Percentiles rank a stretch among this genome's conserved stretches.
phyloP scores from a whole-genome alignment of 2,888 invertebrate genomes.

The Linnaemya vulpina region DNA sequence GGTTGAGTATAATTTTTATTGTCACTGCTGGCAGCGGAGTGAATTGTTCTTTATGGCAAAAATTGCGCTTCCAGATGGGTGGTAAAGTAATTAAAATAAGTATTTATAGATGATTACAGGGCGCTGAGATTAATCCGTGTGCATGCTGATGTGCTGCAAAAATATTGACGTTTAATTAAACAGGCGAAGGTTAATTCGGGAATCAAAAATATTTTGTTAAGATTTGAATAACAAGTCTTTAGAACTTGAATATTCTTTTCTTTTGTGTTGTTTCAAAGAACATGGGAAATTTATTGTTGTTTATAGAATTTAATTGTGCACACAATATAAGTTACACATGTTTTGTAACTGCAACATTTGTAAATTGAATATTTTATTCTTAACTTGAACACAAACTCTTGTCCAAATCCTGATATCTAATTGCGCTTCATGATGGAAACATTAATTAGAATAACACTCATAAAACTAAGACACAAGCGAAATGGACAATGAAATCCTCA shows the following conservation, averaged over 20 bases:
- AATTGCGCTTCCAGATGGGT: conserved; percentile 50
- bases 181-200: conserved; percentile 1
- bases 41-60: conserved; percentile 8
- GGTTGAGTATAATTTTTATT: conserved; percentile 27
- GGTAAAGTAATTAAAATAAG: conserved; percentile 53
- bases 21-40: conserved; percentile 14
- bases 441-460: not conserved
- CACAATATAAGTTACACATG: not conserved
- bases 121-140: conserved; percentile 47
- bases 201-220: not conserved
- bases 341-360: conserved; percentile 37
- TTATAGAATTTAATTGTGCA: not conserved
- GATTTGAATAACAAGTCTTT: not conserved
- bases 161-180: not conserved
- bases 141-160: conserved; percentile 9
- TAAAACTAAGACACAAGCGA: not conserved
- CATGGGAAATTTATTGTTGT: not conserved
- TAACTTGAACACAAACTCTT: not conserved
- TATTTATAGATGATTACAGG: conserved; percentile 46
- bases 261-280: not conserved
- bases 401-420: conserved; percentile 11
- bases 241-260: not conserved
- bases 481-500: conserved; percentile 37
- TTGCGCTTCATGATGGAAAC: conserved; percentile 8
- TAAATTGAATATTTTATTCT: conserved; percentile 10